A percentile compares a stretch with the other conserved stretches of the same genome.
Evolutionary conservation across 1,140 invertebrate species (phyloP).

Genomic region (Frieseomelitta varia): DNA sequence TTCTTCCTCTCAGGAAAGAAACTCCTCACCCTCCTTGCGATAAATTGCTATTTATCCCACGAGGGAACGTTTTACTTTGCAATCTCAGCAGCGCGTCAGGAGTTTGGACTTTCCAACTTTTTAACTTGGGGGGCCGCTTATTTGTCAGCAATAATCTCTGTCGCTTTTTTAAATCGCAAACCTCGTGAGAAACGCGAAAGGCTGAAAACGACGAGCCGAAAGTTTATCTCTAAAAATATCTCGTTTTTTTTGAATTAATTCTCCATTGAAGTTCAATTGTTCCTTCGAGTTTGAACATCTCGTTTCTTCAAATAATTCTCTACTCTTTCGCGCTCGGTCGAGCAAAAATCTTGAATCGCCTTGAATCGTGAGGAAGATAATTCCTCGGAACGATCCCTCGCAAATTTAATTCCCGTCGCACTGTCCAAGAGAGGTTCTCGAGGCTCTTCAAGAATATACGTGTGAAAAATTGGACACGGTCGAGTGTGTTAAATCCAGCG

Average conservation of each 20-base stretch:
- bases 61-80: background rate
- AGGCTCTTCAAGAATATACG: background rate
- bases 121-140: no score
- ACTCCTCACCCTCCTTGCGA: background rate
- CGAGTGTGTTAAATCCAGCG: background rate
- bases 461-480: background rate
- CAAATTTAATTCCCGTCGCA: background rate
- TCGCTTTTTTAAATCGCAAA: no score
- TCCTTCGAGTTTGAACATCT: no score
- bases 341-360: background rate
- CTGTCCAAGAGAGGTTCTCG: background rate
- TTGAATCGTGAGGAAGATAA: background rate
- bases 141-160: no score
- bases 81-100: no score
- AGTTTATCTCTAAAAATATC: no score
- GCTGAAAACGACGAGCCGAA: no score
- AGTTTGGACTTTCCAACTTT: background rate
- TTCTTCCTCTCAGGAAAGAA: background rate
- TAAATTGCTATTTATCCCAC: constrained; percentile 12
- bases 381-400: background rate
- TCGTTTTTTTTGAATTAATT: no score
- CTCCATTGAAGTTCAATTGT: no score
- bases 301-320: no score
- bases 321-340: background rate
- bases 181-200: no score